Base-by-base conservation (phyloP, 2,888 invertebrate genomes). In the Chaitophorus viminalis region DNA sequence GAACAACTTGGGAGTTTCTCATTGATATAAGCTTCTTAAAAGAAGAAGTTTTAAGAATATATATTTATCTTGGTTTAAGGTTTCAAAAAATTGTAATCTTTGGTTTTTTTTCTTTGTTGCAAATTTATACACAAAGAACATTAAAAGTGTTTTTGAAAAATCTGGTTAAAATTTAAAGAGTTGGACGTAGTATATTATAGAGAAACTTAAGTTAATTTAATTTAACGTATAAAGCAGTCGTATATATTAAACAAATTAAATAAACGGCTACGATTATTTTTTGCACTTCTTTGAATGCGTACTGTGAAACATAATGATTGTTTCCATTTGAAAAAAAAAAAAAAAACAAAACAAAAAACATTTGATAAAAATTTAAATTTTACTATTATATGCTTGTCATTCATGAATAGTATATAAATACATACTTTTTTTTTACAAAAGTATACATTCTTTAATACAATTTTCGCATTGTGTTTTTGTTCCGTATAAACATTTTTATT, bases 11-110 rank as follows among this genome's bases (percentile, higher is more conserved):
- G 36, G 29, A 6, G 46, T 36, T 79, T 79, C 54, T 79, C 54
- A 78, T 86, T 86, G 78, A 72, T 70, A 86, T 86, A 86, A 86
- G 78, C 86, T 78, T 54, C 72, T 72, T 86, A 86, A 21, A 52
- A 77, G 1, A 36, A 72, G 46, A 77, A 77, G 84, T 77, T 79
- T 78, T 79, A 72, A 72, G 31, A 86, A 29, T 86, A 36, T 72
- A 72, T 86, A 79, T 86, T 72, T 79, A 86, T 79, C 72, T 86
- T 72, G 72, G 60, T 68, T 52, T 72, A 54, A 36, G 17, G 36
- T 54, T 54, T 39, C 8, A 29, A n/a, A 83, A 83, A 60, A 83
- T 52, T 46, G 68, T 77, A 65, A 77, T 85, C 68, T 77, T 76
- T 68, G 33, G 33, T 85, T 77, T 68, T 85, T 39, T 39, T 39